These are phyloP conservation scores for Perodicticus potto DNA, from an alignment of 2,797 vertebrate species.

Conservation along the genomic window DNA sequence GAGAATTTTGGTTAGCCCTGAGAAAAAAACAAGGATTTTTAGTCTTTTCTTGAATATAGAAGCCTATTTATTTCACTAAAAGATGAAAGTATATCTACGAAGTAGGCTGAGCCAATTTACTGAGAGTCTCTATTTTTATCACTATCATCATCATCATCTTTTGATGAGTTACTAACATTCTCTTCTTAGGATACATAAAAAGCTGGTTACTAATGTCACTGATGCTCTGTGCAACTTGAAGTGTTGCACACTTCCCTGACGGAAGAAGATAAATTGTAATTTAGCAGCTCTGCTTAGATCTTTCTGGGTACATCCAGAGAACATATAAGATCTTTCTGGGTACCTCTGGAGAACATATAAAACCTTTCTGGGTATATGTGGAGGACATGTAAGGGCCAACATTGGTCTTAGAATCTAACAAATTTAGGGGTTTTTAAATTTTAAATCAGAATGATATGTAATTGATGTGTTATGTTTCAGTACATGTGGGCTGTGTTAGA, in stretches of 20 bases:
- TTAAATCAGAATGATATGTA: neutral
- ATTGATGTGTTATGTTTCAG: neutral
- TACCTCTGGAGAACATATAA: neutral
- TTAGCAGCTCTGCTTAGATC: neutral
- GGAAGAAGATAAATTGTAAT: neutral
- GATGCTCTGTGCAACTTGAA: neutral
- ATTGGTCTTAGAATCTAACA: neutral
- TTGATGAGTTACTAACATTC: neutral
- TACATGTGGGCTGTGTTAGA: neutral
- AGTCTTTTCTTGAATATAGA: neutral
- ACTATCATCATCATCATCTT: neutral
- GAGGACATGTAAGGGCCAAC: neutral
- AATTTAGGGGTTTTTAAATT: neutral
- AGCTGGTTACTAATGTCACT: neutral
- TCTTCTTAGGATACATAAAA: neutral
- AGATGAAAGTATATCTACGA: neutral
- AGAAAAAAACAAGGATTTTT: neutral
- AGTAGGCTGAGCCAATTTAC: neutral
- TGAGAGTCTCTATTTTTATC: neutral
- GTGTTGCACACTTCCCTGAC: neutral
- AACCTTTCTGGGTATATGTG: neutral
- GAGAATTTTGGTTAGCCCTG: neutral
- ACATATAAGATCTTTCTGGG: neutral
- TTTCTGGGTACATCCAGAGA: neutral
- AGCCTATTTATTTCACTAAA: neutral